These are phyloP conservation scores for Globodera rostochiensis DNA, from an alignment of 1,140 invertebrate genomes.

Conservation along the genomic window DNA sequence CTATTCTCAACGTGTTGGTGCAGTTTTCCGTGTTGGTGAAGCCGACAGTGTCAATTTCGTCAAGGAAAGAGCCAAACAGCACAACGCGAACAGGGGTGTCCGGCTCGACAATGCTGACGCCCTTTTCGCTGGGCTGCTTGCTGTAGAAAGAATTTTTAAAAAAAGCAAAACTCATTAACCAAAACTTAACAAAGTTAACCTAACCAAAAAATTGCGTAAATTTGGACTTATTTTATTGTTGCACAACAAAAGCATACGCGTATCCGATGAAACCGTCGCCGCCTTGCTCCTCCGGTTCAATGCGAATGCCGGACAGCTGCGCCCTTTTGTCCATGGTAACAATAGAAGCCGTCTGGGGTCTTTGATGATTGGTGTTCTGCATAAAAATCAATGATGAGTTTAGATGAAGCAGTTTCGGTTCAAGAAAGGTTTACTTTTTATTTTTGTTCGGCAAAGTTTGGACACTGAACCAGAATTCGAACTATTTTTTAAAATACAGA, in stretches of 20 bases:
- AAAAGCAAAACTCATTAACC: not conserved
- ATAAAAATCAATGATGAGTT: too few relatives aligned
- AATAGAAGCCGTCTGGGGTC: constrained; percentile 20
- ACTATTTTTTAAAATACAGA: too few relatives aligned
- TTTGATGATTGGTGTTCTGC: too few relatives aligned
- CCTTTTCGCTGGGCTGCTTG: constrained; percentile 50
- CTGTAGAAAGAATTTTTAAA: not conserved
- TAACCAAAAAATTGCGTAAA: too few relatives aligned
- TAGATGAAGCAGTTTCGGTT: too few relatives aligned
- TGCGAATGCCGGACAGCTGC: constrained; percentile 50
- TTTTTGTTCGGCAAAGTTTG: too few relatives aligned
- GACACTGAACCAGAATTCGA: too few relatives aligned
- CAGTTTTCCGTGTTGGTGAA: constrained; percentile 55
- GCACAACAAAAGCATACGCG: constrained; percentile 38
- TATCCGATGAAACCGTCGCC: constrained; percentile 55
- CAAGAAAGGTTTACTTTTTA: too few relatives aligned
- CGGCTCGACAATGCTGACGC: constrained; percentile 54
- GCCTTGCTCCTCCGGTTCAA: constrained; percentile 53
- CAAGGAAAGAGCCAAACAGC: constrained; percentile 54
- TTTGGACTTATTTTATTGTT: too few relatives aligned
- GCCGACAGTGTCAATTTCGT: constrained; percentile 53
- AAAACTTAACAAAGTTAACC: not conserved
- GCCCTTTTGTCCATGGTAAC: constrained; percentile 56
- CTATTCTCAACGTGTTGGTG: constrained; percentile 45
- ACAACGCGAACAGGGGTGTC: constrained; percentile 48